A percentile compares a stretch with the other conserved stretches of the same genome.
Evolutionary conservation across 2,113 vertebrate genomes (phyloP).

Genomic region (Natator depressus): DNA sequence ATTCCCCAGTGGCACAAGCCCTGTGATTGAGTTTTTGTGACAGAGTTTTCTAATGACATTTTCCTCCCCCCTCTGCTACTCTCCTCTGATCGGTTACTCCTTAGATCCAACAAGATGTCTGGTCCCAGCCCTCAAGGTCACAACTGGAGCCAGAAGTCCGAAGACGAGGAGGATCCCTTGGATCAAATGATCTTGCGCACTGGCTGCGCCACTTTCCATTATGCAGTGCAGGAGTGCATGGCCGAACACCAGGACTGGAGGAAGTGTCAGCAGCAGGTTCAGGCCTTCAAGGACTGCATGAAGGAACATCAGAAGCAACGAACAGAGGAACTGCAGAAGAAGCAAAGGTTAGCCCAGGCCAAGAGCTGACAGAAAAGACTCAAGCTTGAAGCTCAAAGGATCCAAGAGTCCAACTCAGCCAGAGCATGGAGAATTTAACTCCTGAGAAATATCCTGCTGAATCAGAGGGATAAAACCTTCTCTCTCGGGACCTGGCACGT

Average conservation of each 20-base stretch:
- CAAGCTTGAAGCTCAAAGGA: neutral
- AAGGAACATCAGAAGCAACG: slow-evolving; percentile 75
- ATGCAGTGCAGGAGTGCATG: slow-evolving; percentile 93
- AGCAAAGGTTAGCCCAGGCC: slow-evolving; percentile 3
- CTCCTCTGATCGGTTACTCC: fast-evolving
- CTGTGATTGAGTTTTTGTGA: neutral
- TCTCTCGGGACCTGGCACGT: neutral
- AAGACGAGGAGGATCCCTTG: slow-evolving; percentile 87
- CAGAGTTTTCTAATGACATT: fast-evolving
- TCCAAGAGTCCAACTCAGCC: neutral
- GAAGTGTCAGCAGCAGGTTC: slow-evolving; percentile 85
- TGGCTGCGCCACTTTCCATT: slow-evolving; percentile 87
- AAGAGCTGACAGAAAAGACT: neutral
- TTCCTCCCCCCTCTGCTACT: fast-evolving
- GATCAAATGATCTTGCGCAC: slow-evolving; percentile 87
- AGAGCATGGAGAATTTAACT: neutral
- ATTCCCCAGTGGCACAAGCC: neutral
- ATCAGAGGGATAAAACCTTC: neutral
- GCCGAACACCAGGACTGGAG: slow-evolving; percentile 92
- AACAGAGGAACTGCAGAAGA: slow-evolving; percentile 65
- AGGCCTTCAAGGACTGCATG: slow-evolving; percentile 91
- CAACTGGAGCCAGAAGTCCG: slow-evolving; percentile 62
- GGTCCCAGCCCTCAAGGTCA: slow-evolving; percentile 77
- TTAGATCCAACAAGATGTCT: slow-evolving; percentile 74
- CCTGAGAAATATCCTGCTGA: no score